These are phyloP conservation scores for Drosophila persimilis DNA, from an alignment of 1,140 invertebrate species.

Conservation along the genomic window DNA sequence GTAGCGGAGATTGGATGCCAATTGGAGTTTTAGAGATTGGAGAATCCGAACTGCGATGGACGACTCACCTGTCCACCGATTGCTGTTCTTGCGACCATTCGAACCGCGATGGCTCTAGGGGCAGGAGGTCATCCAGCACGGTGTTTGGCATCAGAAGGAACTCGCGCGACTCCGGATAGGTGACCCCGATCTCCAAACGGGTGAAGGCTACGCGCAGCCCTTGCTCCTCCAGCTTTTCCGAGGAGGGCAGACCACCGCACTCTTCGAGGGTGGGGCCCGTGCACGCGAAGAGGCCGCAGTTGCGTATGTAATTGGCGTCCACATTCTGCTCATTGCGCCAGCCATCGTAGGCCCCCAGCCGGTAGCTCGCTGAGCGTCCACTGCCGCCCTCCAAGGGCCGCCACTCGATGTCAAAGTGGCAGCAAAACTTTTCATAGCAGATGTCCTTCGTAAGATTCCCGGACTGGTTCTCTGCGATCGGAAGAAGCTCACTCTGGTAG, in stretches of 20 bases:
- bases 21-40: background rate
- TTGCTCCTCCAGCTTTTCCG: background rate
- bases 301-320: conserved; percentile 57
- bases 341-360: conserved; percentile 65
- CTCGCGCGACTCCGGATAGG: conserved; percentile 40
- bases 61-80: conserved; percentile 20
- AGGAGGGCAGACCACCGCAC: conserved; percentile 48
- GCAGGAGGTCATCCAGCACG: conserved; percentile 52
- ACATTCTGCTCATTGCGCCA: conserved; percentile 50
- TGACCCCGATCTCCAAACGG: conserved; percentile 38
- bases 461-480: background rate
- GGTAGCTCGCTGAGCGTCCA: conserved; percentile 30
- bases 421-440: conserved; percentile 60
- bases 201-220: conserved; percentile 40
- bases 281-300: conserved; percentile 69
- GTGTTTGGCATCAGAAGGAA: conserved; percentile 58
- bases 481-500: conserved; percentile 46
- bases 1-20: too few relatives aligned
- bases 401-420: conserved; percentile 59
- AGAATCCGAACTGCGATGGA: too few relatives aligned
- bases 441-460: conserved; percentile 5
- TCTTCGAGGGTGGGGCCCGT: conserved; percentile 44
- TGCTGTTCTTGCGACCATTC: conserved; percentile 36
- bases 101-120: conserved; percentile 57
- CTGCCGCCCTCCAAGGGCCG: background rate